Conservation (phyloP, 2,113 vertebrate species). For the Erpornis zantholeuca region DNA sequence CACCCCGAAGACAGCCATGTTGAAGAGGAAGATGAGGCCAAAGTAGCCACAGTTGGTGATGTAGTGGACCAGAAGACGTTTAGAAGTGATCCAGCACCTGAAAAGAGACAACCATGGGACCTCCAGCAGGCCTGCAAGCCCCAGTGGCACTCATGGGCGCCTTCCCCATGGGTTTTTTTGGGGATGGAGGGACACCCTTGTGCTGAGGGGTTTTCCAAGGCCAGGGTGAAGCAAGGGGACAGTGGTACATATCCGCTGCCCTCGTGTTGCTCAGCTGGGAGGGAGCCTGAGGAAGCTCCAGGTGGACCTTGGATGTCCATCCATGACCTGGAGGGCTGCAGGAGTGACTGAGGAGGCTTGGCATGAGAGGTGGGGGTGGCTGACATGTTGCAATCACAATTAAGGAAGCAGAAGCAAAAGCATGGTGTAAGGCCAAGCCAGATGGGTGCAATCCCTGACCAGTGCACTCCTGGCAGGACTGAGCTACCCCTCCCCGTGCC, state of each 20-base stretch:
- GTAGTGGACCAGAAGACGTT: conserved; percentile 63
- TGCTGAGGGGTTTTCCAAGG: background rate
- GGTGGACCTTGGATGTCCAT: background rate
- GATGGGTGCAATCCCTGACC: background rate
- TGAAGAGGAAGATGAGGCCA: conserved; percentile 75
- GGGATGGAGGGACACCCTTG: background rate
- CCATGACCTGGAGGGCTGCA: background rate
- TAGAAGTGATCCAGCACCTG: conserved; percentile 83
- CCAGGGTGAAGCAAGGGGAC: background rate
- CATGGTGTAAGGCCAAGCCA: accelerated
- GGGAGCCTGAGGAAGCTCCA: background rate
- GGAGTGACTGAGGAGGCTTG: background rate
- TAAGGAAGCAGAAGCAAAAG: background rate
- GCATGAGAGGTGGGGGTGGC: background rate
- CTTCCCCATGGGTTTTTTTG: background rate
- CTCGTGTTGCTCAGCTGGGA: background rate
- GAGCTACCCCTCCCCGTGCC: background rate
- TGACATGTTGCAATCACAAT: background rate
- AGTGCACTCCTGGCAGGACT: accelerated
- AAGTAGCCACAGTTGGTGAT: conserved; percentile 78
- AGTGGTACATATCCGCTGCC: accelerated
- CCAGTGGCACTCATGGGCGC: background rate
- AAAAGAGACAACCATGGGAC: background rate
- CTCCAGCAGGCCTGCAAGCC: background rate
- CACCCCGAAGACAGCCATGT: conserved; percentile 58